Percentiles rank a stretch among this genome's conserved stretches.
Evolutionary conservation across 2,888 invertebrate species (phyloP).

Genomic region (Drosophila dives): DNA sequence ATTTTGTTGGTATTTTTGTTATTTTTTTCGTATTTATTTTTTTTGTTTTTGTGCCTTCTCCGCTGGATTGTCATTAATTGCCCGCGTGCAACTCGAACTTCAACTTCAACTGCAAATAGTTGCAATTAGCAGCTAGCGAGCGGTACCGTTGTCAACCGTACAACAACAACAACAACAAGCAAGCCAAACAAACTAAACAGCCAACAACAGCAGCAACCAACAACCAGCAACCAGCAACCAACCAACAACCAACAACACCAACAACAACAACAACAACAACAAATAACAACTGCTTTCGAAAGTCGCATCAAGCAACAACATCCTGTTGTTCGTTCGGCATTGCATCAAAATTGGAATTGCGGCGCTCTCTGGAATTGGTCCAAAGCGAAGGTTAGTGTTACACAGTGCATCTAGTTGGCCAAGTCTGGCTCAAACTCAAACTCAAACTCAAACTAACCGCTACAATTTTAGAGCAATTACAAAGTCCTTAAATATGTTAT

Average conservation of each 20-base stretch:
- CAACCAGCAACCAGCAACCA: constrained; percentile 24
- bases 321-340: constrained; percentile 69
- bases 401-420: neutral
- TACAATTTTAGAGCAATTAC: neutral
- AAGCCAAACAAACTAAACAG: constrained; percentile 2
- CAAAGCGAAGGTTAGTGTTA: constrained; percentile 47
- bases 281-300: constrained; percentile 68
- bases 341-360: constrained; percentile 60
- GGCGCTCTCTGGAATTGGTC: constrained; percentile 22
- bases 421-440: neutral
- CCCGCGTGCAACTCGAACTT: constrained; percentile 56
- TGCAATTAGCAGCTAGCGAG: constrained; percentile 26
- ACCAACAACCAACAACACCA: constrained; percentile 17
- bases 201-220: constrained; percentile 22
- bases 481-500: neutral
- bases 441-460: neutral
- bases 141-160: constrained; percentile 25
- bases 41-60: neutral
- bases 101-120: constrained; percentile 34
- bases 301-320: constrained; percentile 53
- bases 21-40: constrained; percentile 21
- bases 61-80: constrained; percentile 47
- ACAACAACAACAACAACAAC: constrained; percentile 28
- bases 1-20: constrained; percentile 16
- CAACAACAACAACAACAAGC: constrained; percentile 26